phyloP scores from a whole-genome alignment of 2,113 vertebrate species.

The Xerus inauris region DNA sequence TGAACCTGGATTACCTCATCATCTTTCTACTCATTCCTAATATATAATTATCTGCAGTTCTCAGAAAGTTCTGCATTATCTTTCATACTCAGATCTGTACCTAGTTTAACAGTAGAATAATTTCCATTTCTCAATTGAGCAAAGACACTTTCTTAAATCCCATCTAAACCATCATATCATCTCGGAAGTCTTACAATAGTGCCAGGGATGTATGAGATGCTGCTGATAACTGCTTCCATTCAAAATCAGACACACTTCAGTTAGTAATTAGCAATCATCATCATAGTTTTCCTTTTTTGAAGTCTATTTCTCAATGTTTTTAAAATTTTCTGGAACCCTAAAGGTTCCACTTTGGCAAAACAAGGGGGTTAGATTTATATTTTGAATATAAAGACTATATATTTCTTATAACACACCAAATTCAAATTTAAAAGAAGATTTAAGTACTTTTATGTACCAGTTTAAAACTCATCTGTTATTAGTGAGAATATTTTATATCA shows the following conservation, averaged over 20 bases:
- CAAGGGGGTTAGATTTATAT: background rate
- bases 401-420: background rate
- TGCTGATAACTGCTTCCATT: background rate
- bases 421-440: background rate
- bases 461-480: background rate
- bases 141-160: background rate
- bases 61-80: background rate
- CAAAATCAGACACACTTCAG: background rate
- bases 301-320: background rate
- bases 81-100: background rate
- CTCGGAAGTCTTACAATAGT: background rate
- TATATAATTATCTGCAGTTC: background rate
- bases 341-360: background rate
- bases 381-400: background rate
- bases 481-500: background rate
- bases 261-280: background rate
- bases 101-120: background rate
- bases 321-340: background rate
- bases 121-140: background rate
- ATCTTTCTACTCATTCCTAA: background rate
- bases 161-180: background rate
- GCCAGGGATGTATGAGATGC: background rate
- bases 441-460: background rate
- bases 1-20: background rate
- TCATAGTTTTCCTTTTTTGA: background rate